Conservation (phyloP, 2,797 vertebrate species). For the Pygocentrus nattereri region DNA sequence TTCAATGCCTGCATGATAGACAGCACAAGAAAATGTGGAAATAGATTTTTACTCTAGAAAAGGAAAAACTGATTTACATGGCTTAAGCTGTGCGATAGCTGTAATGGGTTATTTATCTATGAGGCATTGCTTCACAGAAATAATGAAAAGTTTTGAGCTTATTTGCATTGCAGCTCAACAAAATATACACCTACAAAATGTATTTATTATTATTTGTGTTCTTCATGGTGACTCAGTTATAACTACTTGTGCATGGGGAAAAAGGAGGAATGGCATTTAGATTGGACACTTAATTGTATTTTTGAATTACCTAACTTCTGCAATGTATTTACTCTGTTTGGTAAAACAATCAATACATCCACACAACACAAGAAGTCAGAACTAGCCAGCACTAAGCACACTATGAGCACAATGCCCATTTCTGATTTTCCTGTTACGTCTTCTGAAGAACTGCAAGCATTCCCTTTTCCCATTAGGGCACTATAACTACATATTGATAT, state of each 20-base stretch:
- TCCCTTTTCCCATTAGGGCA: conserved; percentile 4
- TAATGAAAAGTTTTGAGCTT: not conserved
- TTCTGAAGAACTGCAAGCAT: conserved; percentile 7
- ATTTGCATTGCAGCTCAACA: conserved; percentile 5
- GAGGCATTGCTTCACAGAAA: conserved; percentile 4
- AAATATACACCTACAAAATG: conserved; percentile 13
- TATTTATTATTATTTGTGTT: conserved; percentile 31
- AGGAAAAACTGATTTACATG: conserved; percentile 18
- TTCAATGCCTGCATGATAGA: conserved; percentile 57
- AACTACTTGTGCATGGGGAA: not conserved
- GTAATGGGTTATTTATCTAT: conserved; percentile 32
- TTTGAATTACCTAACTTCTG: not conserved
- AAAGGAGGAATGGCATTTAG: not conserved
- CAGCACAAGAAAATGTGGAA: conserved; percentile 24
- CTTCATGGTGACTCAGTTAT: conserved; percentile 12
- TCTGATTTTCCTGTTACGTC: conserved; percentile 40
- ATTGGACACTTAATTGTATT: not conserved
- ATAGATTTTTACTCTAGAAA: conserved; percentile 32
- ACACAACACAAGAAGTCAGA: not conserved
- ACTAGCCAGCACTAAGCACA: conserved; percentile 3
- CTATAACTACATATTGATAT: not conserved
- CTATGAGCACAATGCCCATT: conserved; percentile 18
- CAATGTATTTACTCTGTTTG: conserved; percentile 8
- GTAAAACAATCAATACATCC: not conserved
- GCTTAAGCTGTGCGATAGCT: conserved; percentile 10